phyloP scores from a whole-genome alignment of 2,888 invertebrate genomes.

The Thymelicus acteon region DNA sequence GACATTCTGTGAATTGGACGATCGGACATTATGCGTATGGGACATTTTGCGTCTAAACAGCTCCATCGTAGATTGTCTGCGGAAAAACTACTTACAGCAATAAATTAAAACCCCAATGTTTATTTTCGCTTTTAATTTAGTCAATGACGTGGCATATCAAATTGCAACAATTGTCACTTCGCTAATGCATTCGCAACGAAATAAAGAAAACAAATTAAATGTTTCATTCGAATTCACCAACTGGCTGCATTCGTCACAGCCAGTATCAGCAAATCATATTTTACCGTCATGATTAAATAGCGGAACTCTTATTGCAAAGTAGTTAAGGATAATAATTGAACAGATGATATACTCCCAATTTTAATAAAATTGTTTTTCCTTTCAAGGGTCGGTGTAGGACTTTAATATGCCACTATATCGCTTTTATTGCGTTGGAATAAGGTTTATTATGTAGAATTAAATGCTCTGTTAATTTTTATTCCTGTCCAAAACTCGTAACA shows the following conservation, averaged over 20 bases:
- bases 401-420: neutral
- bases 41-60: too few species aligned
- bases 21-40: too few species aligned
- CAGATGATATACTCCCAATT: neutral
- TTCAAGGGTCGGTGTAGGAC: neutral
- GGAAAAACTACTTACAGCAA: neutral
- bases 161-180: slow-evolving; percentile 53
- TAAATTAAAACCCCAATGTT: slow-evolving; percentile 34
- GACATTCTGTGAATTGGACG: too few species aligned
- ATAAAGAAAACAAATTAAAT: slow-evolving; percentile 81
- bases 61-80: too few species aligned
- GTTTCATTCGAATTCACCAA: slow-evolving; percentile 78
- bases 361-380: neutral
- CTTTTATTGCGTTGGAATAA: slow-evolving; percentile 15
- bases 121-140: slow-evolving; percentile 54
- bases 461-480: slow-evolving; percentile 1
- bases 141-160: slow-evolving; percentile 73
- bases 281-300: neutral
- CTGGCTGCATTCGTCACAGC: slow-evolving; percentile 71
- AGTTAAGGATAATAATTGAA: neutral
- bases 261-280: slow-evolving; percentile 38
- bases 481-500: neutral
- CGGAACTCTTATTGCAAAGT: slow-evolving; percentile 5
- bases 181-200: slow-evolving; percentile 63
- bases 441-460: slow-evolving; percentile 14